Conservation (phyloP, 2,113 vertebrate species). For the Eublepharis macularius region DNA sequence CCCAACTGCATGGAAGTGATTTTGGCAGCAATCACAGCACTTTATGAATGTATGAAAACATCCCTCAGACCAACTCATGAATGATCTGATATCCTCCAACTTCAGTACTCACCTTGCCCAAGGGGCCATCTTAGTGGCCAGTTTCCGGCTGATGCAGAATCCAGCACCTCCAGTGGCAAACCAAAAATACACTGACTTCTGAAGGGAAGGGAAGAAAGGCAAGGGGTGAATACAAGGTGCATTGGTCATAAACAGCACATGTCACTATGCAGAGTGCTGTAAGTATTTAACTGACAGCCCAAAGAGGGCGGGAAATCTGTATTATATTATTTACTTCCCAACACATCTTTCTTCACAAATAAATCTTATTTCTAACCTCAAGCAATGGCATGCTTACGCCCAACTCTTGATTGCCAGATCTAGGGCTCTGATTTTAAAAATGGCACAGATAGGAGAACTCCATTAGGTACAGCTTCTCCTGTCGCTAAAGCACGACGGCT, state of each 20-base stretch:
- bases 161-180: slow-evolving; percentile 94
- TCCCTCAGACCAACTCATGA: neutral
- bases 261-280: neutral
- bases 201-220: slow-evolving; percentile 26
- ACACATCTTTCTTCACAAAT: neutral
- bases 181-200: slow-evolving; percentile 91
- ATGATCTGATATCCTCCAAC: neutral
- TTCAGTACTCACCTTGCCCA: slow-evolving; percentile 87
- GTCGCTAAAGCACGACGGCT: neutral
- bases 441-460: neutral
- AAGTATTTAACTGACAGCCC: neutral
- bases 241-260: neutral
- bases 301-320: neutral
- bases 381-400: neutral
- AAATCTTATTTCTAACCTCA: neutral
- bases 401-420: neutral
- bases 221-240: neutral
- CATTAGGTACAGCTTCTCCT: neutral
- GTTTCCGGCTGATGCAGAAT: slow-evolving; percentile 87
- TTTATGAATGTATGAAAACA: neutral
- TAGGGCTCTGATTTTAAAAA: neutral
- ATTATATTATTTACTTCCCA: neutral
- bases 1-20: too few relatives aligned
- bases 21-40: neutral
- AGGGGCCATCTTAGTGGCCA: slow-evolving; percentile 88